Base-by-base conservation (phyloP, 2,888 invertebrate genomes). In the Shargacucullia verbasci region DNA sequence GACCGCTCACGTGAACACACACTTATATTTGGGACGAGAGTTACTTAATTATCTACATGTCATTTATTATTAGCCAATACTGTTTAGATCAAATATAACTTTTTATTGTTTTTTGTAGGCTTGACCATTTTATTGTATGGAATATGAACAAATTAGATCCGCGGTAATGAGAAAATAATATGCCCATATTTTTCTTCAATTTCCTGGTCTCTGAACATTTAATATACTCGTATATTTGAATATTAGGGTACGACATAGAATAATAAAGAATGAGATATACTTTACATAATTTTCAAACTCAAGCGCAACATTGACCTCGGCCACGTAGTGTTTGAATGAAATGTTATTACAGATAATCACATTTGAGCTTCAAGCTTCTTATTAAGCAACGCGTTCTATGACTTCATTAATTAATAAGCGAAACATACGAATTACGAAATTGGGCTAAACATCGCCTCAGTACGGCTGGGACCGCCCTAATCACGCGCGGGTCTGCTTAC, bases 401-500 rank as follows among this genome's bases (percentile, higher is more conserved):
- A 64, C 63, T 70, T 70, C 68, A 67, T 76, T 76, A 77, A 78
- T 76, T 75, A 78, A 72, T 73, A 70, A 76, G 58, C 52, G 62
- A 71, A 72, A 70, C 69, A 68, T 61, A 64, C 45, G 54, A 71
- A 77, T 70, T 73, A 69, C 49, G 70, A 72, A 79, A 77, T 75
- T 74, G 59, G 68, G 73, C 72, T 79, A 78, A 78, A 72, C 67
- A 76, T 64, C 59, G 47, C 56, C 59, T 69, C 48, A 47, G 50
- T 33, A 55, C 52, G 39, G 27, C 11, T 40, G 40, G 63, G 60
- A 63, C 52, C 60, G 46, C 60, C 47, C 57, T 79, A 81, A 84
- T 82, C 76, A 76, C 73, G 70, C 71, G 60, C 71, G 72, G 76
- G 68, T 70, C 76, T 77, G 71, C 71, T 73, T 72, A 76, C 70